Evolutionary conservation across 1,140 invertebrate genomes (phyloP).

Genomic region (Metopolophium dirhodum): DNA sequence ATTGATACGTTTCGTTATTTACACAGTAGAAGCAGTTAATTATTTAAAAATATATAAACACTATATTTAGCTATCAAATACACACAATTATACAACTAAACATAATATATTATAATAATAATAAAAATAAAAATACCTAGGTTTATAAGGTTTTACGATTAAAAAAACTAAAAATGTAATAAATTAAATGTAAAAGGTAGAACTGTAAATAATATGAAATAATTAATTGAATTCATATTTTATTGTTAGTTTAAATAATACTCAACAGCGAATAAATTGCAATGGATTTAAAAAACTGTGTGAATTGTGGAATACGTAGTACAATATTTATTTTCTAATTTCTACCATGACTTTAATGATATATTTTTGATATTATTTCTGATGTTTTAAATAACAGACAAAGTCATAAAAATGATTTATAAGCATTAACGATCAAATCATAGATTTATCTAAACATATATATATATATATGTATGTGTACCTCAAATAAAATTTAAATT

Average conservation of each 20-base stretch:
- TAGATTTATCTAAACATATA: background rate
- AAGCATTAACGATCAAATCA: background rate
- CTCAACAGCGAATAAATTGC: background rate
- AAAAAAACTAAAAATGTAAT: background rate
- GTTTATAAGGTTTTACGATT: background rate
- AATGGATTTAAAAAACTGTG: background rate
- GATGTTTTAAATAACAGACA: background rate
- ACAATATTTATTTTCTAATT: constrained; percentile 5
- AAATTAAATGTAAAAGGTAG: background rate
- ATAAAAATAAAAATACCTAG: background rate
- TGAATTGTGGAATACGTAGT: background rate
- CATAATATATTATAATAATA: background rate
- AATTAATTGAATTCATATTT: background rate
- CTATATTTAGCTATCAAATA: background rate
- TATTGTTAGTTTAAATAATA: background rate
- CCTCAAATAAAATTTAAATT: background rate
- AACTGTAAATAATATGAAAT: background rate
- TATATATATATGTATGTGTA: background rate
- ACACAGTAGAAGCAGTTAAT: too few relatives aligned
- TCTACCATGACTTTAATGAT: background rate
- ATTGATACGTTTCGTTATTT: too few relatives aligned
- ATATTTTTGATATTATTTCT: background rate
- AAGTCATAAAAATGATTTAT: background rate
- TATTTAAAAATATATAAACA: background rate
- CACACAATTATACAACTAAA: background rate